phyloP scores from a whole-genome alignment of 2,113 vertebrate genomes.

The Grammomys surdaster region DNA sequence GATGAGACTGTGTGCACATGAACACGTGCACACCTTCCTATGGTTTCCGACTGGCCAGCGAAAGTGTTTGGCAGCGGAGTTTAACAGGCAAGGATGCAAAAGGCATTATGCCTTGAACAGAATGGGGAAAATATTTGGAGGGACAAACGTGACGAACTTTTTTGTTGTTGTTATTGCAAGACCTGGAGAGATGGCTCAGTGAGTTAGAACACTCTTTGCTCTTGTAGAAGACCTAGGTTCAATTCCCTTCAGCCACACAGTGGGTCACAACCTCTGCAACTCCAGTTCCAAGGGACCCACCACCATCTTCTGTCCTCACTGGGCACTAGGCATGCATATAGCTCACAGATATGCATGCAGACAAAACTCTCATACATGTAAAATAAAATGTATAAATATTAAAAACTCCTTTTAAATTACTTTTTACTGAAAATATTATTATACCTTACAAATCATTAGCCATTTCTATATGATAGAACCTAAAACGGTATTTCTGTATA shows the following conservation, averaged over 20 bases:
- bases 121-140: background rate
- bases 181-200: background rate
- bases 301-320: background rate
- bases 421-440: background rate
- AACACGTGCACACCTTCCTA: background rate
- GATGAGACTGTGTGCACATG: background rate
- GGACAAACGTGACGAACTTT: background rate
- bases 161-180: background rate
- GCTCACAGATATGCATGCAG: background rate
- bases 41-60: background rate
- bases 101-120: background rate
- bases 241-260: background rate
- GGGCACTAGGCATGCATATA: background rate
- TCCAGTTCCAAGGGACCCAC: background rate
- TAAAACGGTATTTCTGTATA: background rate
- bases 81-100: background rate
- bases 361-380: background rate
- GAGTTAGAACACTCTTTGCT: background rate
- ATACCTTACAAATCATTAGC: background rate
- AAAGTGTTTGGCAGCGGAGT: background rate
- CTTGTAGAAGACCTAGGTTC: background rate
- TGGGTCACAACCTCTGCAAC: background rate
- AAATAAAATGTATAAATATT: background rate
- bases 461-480: background rate
- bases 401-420: background rate